Percentiles rank a stretch among this genome's conserved stretches.
These are phyloP conservation scores for Aleiodes leptofemur DNA, from an alignment of 2,888 invertebrate genomes.

Conservation along the genomic window DNA sequence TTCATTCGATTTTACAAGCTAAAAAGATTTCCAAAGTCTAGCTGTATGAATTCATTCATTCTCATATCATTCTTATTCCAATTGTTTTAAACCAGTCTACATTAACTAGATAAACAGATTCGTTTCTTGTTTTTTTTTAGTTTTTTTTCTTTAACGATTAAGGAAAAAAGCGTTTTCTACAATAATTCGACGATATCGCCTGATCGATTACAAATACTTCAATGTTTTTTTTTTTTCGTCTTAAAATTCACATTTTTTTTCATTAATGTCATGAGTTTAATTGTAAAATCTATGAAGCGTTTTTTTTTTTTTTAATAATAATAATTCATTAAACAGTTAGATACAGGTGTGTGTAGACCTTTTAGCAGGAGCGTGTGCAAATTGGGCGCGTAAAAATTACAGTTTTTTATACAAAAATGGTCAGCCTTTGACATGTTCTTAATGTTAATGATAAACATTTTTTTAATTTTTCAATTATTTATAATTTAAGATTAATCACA, in stretches of 20 bases:
- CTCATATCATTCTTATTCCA: background rate
- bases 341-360: conserved; percentile 51
- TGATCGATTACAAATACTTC: conserved; percentile 37
- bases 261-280: conserved; percentile 20
- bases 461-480: conserved; percentile 20
- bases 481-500: conserved; percentile 41
- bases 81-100: too few species aligned
- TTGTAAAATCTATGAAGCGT: conserved; percentile 45
- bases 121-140: background rate
- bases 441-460: conserved; percentile 43
- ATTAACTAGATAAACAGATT: background rate
- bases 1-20: conserved; percentile 21
- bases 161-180: conserved; percentile 34
- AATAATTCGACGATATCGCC: conserved; percentile 23
- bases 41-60: too few species aligned
- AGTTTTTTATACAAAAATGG: conserved; percentile 51
- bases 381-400: conserved; percentile 51
- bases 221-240: background rate
- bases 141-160: background rate
- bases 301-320: conserved; percentile 38
- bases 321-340: conserved; percentile 42
- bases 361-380: conserved; percentile 47
- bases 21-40: background rate
- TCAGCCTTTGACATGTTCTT: conserved; percentile 59
- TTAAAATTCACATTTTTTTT: background rate